A percentile compares a stretch with the other conserved stretches of the same genome.
phyloP scores from a whole-genome alignment of 1,140 invertebrate genomes.

The Propsilocerus akamusi region DNA sequence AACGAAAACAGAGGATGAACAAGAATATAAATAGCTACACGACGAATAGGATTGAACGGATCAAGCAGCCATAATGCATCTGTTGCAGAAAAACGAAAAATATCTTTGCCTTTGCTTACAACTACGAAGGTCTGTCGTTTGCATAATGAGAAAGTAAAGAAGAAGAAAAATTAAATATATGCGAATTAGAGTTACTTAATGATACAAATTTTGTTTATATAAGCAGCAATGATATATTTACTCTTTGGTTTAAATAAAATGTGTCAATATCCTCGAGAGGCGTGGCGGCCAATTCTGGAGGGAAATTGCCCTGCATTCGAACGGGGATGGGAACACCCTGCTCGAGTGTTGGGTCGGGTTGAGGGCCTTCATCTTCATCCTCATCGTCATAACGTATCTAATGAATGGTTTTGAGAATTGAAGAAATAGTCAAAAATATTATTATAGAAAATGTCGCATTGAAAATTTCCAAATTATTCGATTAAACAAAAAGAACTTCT shows the following conservation, averaged over 20 bases:
- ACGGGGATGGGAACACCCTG: constrained; percentile 78
- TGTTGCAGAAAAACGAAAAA: constrained; percentile 95
- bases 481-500: too few species aligned
- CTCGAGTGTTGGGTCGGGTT: constrained; percentile 82
- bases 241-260: constrained; percentile 81
- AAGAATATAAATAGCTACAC: constrained; percentile 92
- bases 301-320: constrained; percentile 74
- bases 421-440: too few species aligned
- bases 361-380: constrained; percentile 88
- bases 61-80: constrained; percentile 87
- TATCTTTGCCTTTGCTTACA: constrained; percentile 94
- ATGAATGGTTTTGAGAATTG: too few species aligned
- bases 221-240: constrained; percentile 32
- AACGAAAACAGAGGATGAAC: constrained; percentile 95
- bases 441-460: too few species aligned
- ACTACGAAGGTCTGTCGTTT: constrained; percentile 97
- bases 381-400: constrained; percentile 89
- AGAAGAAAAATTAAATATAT: neutral
- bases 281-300: constrained; percentile 75
- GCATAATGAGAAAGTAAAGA: constrained; percentile 26
- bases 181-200: neutral
- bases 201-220: neutral
- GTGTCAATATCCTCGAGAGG: constrained; percentile 91
- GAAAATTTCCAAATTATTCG: too few species aligned
- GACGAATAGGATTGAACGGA: constrained; percentile 93